Evolutionary conservation across 1,140 invertebrate genomes (phyloP).

Genomic region (Heliconius nattereri): DNA sequence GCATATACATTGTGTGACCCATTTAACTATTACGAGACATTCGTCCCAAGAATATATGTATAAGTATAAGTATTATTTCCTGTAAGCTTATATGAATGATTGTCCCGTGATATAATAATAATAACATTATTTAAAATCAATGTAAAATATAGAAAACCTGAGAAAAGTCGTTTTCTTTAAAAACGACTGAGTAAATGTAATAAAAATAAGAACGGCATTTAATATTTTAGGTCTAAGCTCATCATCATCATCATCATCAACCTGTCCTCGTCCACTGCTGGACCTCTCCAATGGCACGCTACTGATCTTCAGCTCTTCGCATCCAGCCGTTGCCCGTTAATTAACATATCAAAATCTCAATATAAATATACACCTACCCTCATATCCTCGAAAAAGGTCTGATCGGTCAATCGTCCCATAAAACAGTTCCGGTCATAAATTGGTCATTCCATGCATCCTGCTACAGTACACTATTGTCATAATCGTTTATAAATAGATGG

Average conservation of each 20-base stretch:
- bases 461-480: slow-evolving; percentile 55
- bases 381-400: slow-evolving; percentile 45
- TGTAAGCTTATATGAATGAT: no score
- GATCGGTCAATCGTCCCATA: slow-evolving; percentile 56
- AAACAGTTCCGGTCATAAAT: slow-evolving; percentile 58
- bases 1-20: not conserved
- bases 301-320: no score
- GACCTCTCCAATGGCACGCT: no score
- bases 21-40: not conserved
- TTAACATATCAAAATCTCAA: not conserved
- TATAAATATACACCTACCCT: slow-evolving; percentile 17
- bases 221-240: no score
- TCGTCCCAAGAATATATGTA: not conserved
- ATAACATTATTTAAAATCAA: no score
- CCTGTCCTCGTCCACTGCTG: no score
- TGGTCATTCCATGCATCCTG: slow-evolving; percentile 55
- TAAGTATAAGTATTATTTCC: no score
- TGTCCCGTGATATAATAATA: no score
- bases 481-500: slow-evolving; percentile 48
- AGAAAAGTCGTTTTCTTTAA: no score
- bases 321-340: no score
- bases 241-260: no score
- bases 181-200: not conserved
- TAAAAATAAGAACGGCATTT: not conserved
- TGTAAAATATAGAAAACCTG: no score